phyloP scores from a whole-genome alignment of 2,888 invertebrate genomes.

The Xiphydria camelus region DNA sequence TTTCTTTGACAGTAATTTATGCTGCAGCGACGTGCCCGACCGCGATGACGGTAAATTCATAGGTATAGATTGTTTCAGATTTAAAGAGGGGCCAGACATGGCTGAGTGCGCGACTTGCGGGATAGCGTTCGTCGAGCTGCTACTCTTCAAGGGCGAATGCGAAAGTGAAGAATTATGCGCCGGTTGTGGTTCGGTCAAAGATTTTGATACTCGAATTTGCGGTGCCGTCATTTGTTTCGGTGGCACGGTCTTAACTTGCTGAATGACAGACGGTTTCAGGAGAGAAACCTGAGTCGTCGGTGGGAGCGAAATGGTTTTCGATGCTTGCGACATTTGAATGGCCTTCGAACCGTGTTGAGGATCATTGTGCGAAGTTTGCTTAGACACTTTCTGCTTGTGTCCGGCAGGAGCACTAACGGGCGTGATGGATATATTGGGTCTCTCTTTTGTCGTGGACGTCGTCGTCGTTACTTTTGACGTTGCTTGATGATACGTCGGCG shows the following conservation, averaged over 20 bases:
- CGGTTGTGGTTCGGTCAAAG: constrained; percentile 44
- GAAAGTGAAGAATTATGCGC: constrained; percentile 41
- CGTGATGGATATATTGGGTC: constrained; percentile 60
- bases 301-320: constrained; percentile 23
- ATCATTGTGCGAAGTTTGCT: constrained; percentile 21
- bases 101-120: constrained; percentile 35
- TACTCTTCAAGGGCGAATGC: constrained; percentile 33
- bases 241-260: constrained; percentile 25
- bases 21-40: constrained; percentile 46
- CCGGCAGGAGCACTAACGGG: constrained; percentile 36
- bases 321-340: constrained; percentile 22
- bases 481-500: constrained; percentile 35
- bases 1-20: constrained; percentile 50
- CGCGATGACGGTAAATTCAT: constrained; percentile 29
- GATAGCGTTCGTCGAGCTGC: constrained; percentile 15
- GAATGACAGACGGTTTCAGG: constrained; percentile 40
- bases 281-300: constrained; percentile 41
- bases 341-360: constrained; percentile 33
- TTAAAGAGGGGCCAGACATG: constrained; percentile 27
- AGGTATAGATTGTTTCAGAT: constrained; percentile 34
- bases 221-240: constrained; percentile 36
- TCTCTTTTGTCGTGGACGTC: constrained; percentile 53
- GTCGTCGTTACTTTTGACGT: constrained; percentile 31
- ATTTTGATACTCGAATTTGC: constrained; percentile 47
- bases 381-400: constrained; percentile 32